Evolutionary conservation across 2,113 vertebrate species (phyloP).

Genomic region (Parus major): DNA sequence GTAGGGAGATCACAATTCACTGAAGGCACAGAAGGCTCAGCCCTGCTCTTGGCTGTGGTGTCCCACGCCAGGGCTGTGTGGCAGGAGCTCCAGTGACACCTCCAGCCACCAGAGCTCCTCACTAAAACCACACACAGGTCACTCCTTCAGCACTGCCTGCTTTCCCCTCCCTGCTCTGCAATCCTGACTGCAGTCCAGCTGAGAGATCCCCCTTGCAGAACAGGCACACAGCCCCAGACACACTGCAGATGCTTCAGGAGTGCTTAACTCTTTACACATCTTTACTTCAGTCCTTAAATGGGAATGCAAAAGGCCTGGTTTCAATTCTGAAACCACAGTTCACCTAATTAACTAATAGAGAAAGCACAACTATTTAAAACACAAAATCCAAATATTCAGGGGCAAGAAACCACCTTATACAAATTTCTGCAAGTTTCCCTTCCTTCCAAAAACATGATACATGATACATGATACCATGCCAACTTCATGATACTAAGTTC

Average conservation of each 20-base stretch:
- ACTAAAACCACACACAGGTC: no score
- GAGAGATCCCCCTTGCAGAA: neutral
- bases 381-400: neutral
- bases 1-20: neutral
- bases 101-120: neutral
- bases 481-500: neutral
- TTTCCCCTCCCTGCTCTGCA: neutral
- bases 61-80: neutral
- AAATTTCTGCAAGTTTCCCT: neutral
- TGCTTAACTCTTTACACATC: neutral
- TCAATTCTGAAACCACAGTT: neutral
- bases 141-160: neutral
- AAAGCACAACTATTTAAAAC: neutral
- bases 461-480: no score
- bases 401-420: neutral
- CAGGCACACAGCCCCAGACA: neutral
- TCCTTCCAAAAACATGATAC: neutral
- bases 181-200: neutral
- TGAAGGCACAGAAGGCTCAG: neutral
- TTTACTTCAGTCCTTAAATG: neutral
- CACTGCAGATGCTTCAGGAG: neutral
- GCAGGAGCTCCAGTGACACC: neutral
- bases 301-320: neutral
- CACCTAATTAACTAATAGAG: neutral
- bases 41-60: neutral